These are phyloP conservation scores for Corythaixoides concolor DNA, from an alignment of 2,113 vertebrate species.

Conservation along the genomic window DNA sequence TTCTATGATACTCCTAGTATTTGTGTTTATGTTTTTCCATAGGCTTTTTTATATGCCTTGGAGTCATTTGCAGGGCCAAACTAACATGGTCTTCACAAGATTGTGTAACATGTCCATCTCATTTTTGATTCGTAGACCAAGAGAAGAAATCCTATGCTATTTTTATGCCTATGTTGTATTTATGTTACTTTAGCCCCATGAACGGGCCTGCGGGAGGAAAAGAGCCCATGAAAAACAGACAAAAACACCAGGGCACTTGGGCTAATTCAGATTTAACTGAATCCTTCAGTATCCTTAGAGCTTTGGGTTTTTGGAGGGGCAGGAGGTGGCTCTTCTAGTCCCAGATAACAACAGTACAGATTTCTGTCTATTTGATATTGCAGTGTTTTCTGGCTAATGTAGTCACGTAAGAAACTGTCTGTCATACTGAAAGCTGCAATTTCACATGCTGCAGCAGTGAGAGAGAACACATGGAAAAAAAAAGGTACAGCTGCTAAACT, in stretches of 20 bases:
- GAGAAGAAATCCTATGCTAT: neutral
- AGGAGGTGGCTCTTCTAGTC: neutral
- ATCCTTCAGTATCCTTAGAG: neutral
- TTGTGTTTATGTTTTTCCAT: neutral
- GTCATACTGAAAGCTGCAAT: neutral
- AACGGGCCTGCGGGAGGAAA: neutral
- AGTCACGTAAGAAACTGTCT: constrained; percentile 12
- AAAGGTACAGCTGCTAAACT: constrained; percentile 44
- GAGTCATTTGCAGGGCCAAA: neutral
- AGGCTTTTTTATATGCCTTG: neutral
- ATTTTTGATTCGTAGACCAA: neutral
- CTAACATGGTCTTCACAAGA: neutral
- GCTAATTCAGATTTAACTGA: neutral
- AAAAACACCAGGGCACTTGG: neutral
- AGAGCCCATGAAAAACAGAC: neutral
- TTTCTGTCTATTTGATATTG: neutral
- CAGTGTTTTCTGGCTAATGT: neutral
- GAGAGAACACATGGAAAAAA: neutral
- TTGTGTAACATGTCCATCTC: neutral
- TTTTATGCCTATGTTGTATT: neutral
- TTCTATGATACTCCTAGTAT: neutral
- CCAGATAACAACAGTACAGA: neutral
- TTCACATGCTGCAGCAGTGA: constrained; percentile 17
- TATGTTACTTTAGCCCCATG: neutral
- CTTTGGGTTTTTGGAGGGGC: neutral